phyloP scores from a whole-genome alignment of 2,113 vertebrate genomes.

The Hipposideros armiger region DNA sequence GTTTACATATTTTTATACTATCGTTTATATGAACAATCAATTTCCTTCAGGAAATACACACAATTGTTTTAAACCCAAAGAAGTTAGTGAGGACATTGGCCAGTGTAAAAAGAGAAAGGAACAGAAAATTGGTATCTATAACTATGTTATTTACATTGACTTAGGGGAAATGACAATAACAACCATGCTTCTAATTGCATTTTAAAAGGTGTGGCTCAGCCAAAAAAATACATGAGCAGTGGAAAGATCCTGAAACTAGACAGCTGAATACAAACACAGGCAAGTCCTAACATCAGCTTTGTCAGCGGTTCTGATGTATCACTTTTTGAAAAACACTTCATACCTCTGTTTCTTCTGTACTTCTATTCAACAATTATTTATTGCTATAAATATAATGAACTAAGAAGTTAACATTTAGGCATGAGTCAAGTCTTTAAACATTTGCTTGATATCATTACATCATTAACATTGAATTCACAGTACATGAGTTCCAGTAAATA shows the following conservation, averaged over 20 bases:
- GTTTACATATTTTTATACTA: slow-evolving; percentile 38
- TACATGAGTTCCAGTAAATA: slow-evolving; percentile 18
- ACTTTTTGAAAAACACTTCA: not conserved
- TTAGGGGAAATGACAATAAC: not conserved
- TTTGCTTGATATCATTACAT: not conserved
- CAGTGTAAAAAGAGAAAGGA: not conserved
- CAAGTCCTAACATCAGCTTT: not conserved
- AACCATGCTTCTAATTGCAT: not conserved
- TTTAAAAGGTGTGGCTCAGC: not conserved
- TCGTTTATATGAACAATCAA: not conserved
- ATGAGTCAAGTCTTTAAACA: not conserved
- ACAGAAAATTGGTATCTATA: not conserved
- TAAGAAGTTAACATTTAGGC: not conserved
- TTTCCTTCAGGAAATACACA: slow-evolving; percentile 52
- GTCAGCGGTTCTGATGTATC: not conserved
- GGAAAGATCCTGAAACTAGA: not conserved
- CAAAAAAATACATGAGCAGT: not conserved
- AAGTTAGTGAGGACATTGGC: not conserved
- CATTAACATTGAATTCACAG: not conserved
- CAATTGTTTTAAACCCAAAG: not conserved
- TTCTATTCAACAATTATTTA: slow-evolving; percentile 3
- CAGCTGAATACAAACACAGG: not conserved
- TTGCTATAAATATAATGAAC: not conserved
- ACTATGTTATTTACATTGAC: not conserved
- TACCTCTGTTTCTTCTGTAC: not conserved